phyloP scores from a whole-genome alignment of 2,113 vertebrate species.

The Typhlomys cinereus region DNA sequence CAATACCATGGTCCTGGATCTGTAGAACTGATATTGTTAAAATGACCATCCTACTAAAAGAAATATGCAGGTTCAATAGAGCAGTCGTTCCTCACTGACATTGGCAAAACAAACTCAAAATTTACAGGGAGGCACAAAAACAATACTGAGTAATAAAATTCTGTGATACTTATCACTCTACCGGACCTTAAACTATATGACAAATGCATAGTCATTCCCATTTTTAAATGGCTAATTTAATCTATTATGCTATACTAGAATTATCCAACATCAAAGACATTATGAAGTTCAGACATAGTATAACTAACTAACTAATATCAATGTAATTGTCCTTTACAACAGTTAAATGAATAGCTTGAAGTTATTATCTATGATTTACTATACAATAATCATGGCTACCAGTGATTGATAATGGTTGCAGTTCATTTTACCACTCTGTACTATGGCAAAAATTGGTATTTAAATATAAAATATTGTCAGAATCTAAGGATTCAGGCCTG shows the following conservation, averaged over 20 bases:
- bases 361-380: not conserved
- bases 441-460: not conserved
- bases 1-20: no score
- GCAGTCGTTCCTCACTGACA: no score
- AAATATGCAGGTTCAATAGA: no score
- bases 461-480: not conserved
- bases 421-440: not conserved
- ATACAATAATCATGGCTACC: not conserved
- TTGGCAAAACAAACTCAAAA: no score
- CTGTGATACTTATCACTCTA: no score
- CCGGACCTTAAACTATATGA: no score
- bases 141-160: no score
- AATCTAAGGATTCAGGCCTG: not conserved
- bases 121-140: no score
- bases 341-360: not conserved
- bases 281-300: not conserved
- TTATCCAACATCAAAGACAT: not conserved
- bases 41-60: no score
- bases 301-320: not conserved
- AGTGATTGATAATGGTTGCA: not conserved
- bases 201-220: not conserved
- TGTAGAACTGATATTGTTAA: no score
- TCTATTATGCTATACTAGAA: not conserved
- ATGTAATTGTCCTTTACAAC: not conserved
- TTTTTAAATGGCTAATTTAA: not conserved